Base-by-base conservation (phyloP, 1,140 invertebrate genomes). In the Magallana gigas region DNA sequence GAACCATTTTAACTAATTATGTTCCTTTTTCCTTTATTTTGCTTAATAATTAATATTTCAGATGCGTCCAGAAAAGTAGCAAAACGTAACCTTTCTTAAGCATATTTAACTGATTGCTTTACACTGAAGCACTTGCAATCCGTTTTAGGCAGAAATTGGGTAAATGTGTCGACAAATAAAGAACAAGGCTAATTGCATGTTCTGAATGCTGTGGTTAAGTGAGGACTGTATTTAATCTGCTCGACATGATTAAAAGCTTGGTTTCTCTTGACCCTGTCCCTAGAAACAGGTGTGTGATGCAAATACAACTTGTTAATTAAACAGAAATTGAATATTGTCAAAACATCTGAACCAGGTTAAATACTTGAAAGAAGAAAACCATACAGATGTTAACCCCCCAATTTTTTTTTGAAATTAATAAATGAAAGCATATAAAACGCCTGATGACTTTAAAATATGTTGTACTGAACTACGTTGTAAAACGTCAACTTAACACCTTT, bases 1-100 rank as follows among this genome's bases (percentile, higher is more conserved):
- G 68, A 76, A 29, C 36, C 5, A 1, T 11, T 76, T 23, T 76
- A 29, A 76, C 23, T 76, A 29, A 76, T 76, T 23, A 76, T 12
- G 68, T 76, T 48, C 36, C 36, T 23, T 29, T 76, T 76, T 29
- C 12, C 23, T 16, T 64, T 36, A 29, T 76, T 12, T 29, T 76
- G 23, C 68, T 12, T 29, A 76, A 76, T 76, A 29, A 76, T 76
- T 76, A 8, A 76, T 76, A 76, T 76, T 29, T 76, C 23, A 76
- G 8, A 76, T 12, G 36, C 36, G 68, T 29, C 23, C 9, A 76
- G 23, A 29, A 29, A 76, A 36, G 14, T 76, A 76, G 12, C 23
- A 29, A 76, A 16, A 76, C 68, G 14, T 29, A 8, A 76, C 23
- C 18, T 76, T 7, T 29, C 36, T 48, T 48, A 48, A 48, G 36